These are phyloP conservation scores for Amiota communis DNA, from an alignment of 2,888 invertebrate species.

Conservation along the genomic window DNA sequence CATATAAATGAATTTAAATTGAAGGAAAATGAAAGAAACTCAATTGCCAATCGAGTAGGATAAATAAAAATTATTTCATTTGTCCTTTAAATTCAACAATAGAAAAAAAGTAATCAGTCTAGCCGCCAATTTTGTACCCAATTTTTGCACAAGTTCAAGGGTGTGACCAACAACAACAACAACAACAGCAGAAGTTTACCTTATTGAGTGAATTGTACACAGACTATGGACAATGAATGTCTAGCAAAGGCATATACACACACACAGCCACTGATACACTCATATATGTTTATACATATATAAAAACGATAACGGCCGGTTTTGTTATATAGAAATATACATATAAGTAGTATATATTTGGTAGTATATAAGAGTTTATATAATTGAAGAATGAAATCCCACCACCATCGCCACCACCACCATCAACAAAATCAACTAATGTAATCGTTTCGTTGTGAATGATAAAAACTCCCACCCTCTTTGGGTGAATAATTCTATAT, in stretches of 20 bases:
- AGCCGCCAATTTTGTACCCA: constrained; percentile 40
- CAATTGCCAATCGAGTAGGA: background rate
- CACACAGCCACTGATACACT: constrained; percentile 38
- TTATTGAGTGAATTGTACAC: constrained; percentile 40
- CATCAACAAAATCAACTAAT: constrained; percentile 29
- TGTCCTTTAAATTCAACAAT: background rate
- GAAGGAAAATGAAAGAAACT: background rate
- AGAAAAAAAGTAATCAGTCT: background rate
- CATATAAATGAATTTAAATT: constrained; percentile 5
- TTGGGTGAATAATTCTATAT: background rate
- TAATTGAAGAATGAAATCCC: constrained; percentile 28
- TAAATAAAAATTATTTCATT: background rate
- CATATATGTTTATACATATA: background rate
- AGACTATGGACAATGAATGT: constrained; percentile 30
- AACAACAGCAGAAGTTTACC: constrained; percentile 31
- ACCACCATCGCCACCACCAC: constrained; percentile 58
- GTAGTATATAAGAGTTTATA: constrained; percentile 33
- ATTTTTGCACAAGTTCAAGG: constrained; percentile 70
- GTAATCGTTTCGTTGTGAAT: constrained; percentile 33
- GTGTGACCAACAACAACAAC: constrained; percentile 68
- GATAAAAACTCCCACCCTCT: constrained; percentile 61
- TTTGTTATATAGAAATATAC: constrained; percentile 26
- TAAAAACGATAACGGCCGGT: constrained; percentile 11
- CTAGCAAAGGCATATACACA: constrained; percentile 29
- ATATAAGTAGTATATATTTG: constrained; percentile 28